Base-by-base conservation (phyloP, 2,888 invertebrate species). In the Aleiodes alternator region DNA sequence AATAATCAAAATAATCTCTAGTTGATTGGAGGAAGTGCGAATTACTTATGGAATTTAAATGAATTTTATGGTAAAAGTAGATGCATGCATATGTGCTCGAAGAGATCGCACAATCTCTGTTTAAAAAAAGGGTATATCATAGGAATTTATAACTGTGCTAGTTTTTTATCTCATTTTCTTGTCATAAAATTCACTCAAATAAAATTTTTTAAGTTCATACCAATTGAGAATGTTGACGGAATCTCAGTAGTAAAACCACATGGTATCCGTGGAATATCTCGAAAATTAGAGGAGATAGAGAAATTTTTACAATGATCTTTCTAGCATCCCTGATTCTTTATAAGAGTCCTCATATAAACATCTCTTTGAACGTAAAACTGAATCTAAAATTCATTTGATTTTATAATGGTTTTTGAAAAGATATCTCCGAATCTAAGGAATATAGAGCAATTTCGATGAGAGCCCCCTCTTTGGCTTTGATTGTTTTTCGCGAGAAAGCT, bases 41-140 rank as follows among this genome's bases (percentile, higher is more conserved):
- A 64, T 64, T 64, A 64, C 2, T 64, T 64, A 64, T 4, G 8
- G 14, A 48, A 64, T 43, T 43, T 64, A 8, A 48, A 16, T 64
- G 43, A 11, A 23, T 2, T 9, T 43, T 48, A 64, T 43, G 43
- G 43, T n/a, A 64, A 48, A 48, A 43, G 48, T 64, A 23, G 64
- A 16, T 43, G 64, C 64, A 64, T 64, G 64, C 34, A 34, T 34
- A 34, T 6, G 34, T 14, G 23, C 48, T 43, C 43, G 23, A 9
- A 16, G 48, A 64, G 34, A 38, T 64, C 34, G 64, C 64, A 64
- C 64, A 64, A 64, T 64, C 64, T 64, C 64, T 48, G 11, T 43
- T 16, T 6, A 34, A 59, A 23, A 48, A 64, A 64, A 64, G 64
- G 64, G 48, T 64, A 43, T 48, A 64, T 64, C 16, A 64, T 0